Base-by-base conservation (phyloP, 2,888 invertebrate species). In the Acleris emargana region DNA sequence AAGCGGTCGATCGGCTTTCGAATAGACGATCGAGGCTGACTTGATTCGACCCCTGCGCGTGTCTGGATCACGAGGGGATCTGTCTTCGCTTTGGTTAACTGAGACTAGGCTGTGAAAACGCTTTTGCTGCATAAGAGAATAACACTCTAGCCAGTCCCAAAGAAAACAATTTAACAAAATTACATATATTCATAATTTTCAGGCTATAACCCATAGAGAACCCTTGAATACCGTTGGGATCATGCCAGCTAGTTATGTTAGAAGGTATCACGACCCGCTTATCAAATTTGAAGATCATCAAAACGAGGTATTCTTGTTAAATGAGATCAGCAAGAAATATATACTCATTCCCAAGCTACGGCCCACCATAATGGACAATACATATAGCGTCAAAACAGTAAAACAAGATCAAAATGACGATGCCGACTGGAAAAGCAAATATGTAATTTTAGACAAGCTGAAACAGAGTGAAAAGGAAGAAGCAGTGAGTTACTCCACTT, bases 381-480 rank as follows among this genome's bases (percentile, higher is more conserved):
- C 74, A 67, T 71, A 67, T 60, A 17, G 72, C 38, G 32, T 54
- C 13, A 69, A 68, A 32, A 67, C 69, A 52, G 67, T 64, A 51
- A 72, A 70, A 42, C 64, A 73, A 7, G 71, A 64, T 67, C 72
- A 75, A 60, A 78, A 82, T 47, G 82, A 32, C 32, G 32, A 79
- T 64, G 68, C 64, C 28, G 88, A 91, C 71, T 92, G 92, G 92
- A 89, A 83, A 76, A 88, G 81, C 68, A 92, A 92, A 81, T 92
- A 92, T 67, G 83, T 87, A 58, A 91, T 92, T 72, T 78, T 92
- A 71, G 80, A 88, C 47, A 73, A 84, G 72, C 71, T 92, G 52
- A 90, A 88, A 68, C 78, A 80, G 66, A 78, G 76, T 58, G 87
- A 87, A 68, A 82, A 80, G 64, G 78, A 77, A 67, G 75, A 71